Evolutionary conservation across 2,797 vertebrate species (phyloP).

Genomic region (Sebastes umbrosus): DNA sequence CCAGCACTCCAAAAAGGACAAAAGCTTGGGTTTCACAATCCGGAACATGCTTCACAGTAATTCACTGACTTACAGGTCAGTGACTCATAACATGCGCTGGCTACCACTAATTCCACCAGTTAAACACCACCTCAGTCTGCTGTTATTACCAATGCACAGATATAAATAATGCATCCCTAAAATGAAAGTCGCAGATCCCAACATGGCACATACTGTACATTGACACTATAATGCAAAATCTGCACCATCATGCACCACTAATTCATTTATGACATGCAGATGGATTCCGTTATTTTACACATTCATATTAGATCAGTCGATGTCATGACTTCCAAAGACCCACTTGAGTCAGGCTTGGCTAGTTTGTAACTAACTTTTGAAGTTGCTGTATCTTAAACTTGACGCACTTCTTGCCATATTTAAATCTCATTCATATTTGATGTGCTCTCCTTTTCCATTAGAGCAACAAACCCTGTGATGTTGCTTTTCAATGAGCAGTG

Average conservation of each 20-base stretch:
- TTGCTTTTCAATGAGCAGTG: neutral
- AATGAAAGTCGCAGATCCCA: neutral
- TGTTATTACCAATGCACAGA: neutral
- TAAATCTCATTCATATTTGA: conserved; percentile 9
- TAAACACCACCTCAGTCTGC: neutral
- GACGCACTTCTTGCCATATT: conserved; percentile 4
- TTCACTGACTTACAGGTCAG: neutral
- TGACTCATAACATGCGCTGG: neutral
- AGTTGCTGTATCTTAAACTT: conserved; percentile 1
- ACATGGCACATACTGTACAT: neutral
- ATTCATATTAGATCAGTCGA: conserved; percentile 13
- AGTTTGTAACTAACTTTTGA: conserved; percentile 13
- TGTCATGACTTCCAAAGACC: conserved; percentile 9
- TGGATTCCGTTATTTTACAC: conserved; percentile 19
- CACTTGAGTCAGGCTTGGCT: conserved; percentile 1
- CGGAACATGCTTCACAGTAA: neutral
- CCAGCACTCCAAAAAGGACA: neutral
- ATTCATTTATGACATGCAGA: conserved; percentile 13
- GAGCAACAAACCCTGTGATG: neutral
- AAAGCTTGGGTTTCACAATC: neutral
- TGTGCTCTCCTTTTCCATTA: neutral
- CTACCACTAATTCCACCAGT: neutral
- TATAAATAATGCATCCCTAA: neutral
- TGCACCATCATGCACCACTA: conserved; percentile 2
- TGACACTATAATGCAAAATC: neutral